Base-by-base conservation (phyloP, 2,113 vertebrate genomes). In the Dromaius novaehollandiae region DNA sequence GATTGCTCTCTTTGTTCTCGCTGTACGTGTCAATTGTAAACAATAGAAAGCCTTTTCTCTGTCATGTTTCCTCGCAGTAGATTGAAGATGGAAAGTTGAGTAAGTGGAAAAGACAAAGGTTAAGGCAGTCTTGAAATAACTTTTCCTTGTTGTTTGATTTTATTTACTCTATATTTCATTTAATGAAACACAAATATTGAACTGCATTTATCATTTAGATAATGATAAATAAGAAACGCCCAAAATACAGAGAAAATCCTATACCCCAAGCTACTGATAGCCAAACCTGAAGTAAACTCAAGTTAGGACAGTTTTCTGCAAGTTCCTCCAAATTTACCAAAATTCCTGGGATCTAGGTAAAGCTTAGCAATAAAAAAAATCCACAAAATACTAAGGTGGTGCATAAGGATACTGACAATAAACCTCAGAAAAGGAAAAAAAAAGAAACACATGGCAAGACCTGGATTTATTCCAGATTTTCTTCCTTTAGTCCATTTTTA, bases 11-110 rank as follows among this genome's bases (percentile, higher is more conserved):
- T 96, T 91, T 96, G 88, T 97, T 97, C 75, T 95, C 93, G 68
- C 82, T 94, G 75, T 97, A 96, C 1, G 0, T 94, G 79, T 97
- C 96, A 83, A 91, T 97, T 94, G 92, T 97, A 98, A 98, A 98
- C 93, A 98, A 97, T 90, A 95, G 93, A 94, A 95, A 92, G 36
- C 42, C 82, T 96, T 97, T 98, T 95, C 86, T 95, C 75, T 96
- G 96, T 93, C 90, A 85, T 91, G 63, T 82, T 97, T 82, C 28
- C 13, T 93, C 46, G 95, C 44, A 80, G 48, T 51, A 88, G 36
- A 88, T 92, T 60, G 92, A 95, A 92, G 74, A 96, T 18, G 51
- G 63, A 79, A 94, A 96, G 77, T 36, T 76, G 84, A 95, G 91
- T 92, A 96, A 96, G 51, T 94, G 36, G 20, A 82, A 93, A 91